Conservation (phyloP, 37 sponge, comb jelly and placozoan species). For the Bolinopsis microptera region DNA sequence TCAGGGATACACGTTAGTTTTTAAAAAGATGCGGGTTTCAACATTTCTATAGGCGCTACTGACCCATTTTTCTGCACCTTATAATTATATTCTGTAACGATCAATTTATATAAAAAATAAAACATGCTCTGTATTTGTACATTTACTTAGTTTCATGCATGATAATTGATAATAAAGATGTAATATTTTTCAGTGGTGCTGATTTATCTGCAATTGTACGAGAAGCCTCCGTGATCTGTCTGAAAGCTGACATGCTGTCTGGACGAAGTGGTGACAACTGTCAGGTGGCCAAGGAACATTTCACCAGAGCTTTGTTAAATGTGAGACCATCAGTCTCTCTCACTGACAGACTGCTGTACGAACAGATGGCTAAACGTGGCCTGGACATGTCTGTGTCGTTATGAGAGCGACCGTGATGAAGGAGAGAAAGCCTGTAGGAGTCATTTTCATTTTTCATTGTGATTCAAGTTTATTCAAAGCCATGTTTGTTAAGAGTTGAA, state of each 20-base stretch:
- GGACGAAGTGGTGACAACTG: conserved; percentile 62
- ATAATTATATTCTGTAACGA: background rate
- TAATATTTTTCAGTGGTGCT: conserved; percentile 91
- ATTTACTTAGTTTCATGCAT: no score
- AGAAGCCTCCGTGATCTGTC: conserved; percentile 79
- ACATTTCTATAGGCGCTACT: no score
- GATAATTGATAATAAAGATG: no score
- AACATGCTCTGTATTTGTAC: no score
- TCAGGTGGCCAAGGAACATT: conserved; percentile 38
- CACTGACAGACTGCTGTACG: conserved; percentile 55
- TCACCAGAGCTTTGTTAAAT: conserved; percentile 17
- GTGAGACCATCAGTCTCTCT: conserved; percentile 53
- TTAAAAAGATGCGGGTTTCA: no score
- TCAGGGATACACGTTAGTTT: conserved; percentile 65
- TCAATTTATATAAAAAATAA: background rate
- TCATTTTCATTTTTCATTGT: no score
- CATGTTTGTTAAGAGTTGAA: no score
- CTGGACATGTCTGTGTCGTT: background rate
- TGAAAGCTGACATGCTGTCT: conserved; percentile 42
- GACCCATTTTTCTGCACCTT: no score
- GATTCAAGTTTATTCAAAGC: no score
- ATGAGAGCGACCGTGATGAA: no score
- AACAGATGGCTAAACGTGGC: conserved; percentile 54
- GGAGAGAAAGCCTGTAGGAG: no score
- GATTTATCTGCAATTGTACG: conserved; percentile 88